phyloP scores from a whole-genome alignment of 2,113 vertebrate species.

The Crotalus horridus region DNA sequence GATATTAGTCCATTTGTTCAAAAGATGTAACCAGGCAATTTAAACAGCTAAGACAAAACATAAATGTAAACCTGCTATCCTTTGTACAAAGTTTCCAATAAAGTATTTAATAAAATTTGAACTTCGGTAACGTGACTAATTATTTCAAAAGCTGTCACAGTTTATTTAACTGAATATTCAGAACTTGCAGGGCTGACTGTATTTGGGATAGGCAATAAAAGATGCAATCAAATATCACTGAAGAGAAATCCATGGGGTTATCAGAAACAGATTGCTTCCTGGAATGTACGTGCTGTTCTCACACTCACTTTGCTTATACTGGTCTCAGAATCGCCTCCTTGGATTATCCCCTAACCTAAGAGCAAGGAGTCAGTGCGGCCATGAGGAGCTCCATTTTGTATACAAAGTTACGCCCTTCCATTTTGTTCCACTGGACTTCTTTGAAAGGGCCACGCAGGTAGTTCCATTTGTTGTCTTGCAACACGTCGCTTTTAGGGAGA shows the following conservation, averaged over 20 bases:
- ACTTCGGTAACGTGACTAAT: neutral
- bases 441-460: constrained; percentile 87
- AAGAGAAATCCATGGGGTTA: neutral
- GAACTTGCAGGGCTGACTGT: neutral
- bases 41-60: neutral
- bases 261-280: neutral
- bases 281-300: neutral
- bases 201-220: neutral
- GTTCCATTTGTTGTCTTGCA: constrained; percentile 93
- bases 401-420: constrained; percentile 97
- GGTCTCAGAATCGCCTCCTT: neutral
- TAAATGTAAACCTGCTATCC: neutral
- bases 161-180: neutral
- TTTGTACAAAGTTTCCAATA: neutral
- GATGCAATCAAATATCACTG: neutral
- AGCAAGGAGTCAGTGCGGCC: constrained; percentile 90
- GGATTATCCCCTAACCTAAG: neutral
- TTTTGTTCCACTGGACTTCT: constrained; percentile 94
- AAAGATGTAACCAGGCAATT: neutral
- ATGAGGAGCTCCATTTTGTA: constrained; percentile 99
- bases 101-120: neutral
- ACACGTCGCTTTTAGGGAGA: constrained; percentile 85
- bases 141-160: neutral
- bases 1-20: neutral
- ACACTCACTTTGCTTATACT: constrained; percentile 7